Evolutionary conservation across 2,113 vertebrate species (phyloP).

Genomic region (Eclectus roratus): DNA sequence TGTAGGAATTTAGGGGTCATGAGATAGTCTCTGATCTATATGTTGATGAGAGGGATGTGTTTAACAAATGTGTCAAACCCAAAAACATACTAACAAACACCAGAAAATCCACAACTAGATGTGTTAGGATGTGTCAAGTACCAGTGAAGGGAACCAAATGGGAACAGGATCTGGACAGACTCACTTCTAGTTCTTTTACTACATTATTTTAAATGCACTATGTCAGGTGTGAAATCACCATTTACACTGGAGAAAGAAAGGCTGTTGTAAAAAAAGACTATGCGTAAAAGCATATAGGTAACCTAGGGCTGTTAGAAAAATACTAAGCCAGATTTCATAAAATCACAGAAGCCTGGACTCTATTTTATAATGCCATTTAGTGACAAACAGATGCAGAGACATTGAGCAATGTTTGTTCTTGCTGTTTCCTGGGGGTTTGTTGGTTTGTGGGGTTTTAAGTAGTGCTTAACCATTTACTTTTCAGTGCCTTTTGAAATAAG

Average conservation of each 20-base stretch:
- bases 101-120: neutral
- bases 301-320: neutral
- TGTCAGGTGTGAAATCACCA: conserved; percentile 16
- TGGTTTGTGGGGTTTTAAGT: neutral
- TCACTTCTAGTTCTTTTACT: neutral
- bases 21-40: neutral
- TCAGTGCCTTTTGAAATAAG: neutral
- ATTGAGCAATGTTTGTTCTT: neutral
- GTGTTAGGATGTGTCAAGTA: neutral
- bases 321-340: neutral
- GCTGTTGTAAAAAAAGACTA: neutral
- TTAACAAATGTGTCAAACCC: neutral
- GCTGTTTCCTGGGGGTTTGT: neutral
- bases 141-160: neutral
- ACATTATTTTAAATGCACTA: neutral
- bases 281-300: neutral
- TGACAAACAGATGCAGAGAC: neutral
- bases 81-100: neutral
- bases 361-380: neutral
- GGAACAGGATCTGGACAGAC: neutral
- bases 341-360: neutral
- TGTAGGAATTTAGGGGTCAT: neutral
- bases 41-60: neutral
- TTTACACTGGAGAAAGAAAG: neutral
- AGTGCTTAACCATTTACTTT: neutral